Base-by-base conservation (phyloP, 1,140 invertebrate species). In the Aphidius gifuensis region DNA sequence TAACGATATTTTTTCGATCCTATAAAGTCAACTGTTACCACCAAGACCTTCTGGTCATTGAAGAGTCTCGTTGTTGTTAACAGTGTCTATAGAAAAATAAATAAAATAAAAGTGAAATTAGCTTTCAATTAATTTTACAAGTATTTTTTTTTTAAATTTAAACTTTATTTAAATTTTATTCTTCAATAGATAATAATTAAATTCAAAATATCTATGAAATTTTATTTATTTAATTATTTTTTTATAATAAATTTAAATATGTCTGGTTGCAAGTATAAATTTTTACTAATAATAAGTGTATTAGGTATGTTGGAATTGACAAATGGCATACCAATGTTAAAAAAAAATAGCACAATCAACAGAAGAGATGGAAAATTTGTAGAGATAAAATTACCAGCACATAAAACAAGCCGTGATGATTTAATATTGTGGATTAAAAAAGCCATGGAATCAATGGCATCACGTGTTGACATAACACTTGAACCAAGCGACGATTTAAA, bases 401-500 rank as follows among this genome's bases (percentile, higher is more conserved):
- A 75, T 47, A 66, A 78, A 5, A 60, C 71, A 0, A 69, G 64
- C 9, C 73, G 72, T 44, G 73, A 79, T 5, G 78, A 81, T 21
- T 44, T 81, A 0, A 54, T 80, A 1, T 60, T 69, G 5, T 80
- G 76, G 78, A 72, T 76, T 0, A 78, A 69, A 8, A 80, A 79
- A 32, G 77, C 77, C 0, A 74, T 79, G 65, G 59, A 71, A 11
- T 47, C 78, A 16, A 78, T 81, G 76, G 72, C 80, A 0, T 76
- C 79, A 0, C 74, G 63, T 9, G 69, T 80, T 7, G 80, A 81
- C 38, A 71, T 79, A 5, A 78, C 75, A 0, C 45, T 80, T 5
- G 62, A 64, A 0, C 53, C 67, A 5, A 69, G 69, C 9, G 60
- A 68, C 11, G 39, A 48, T n/a, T 16, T 16, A 16, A 16, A 16